Conservation (phyloP, 2,113 vertebrate genomes). For the Gopherus flavomarginatus region DNA sequence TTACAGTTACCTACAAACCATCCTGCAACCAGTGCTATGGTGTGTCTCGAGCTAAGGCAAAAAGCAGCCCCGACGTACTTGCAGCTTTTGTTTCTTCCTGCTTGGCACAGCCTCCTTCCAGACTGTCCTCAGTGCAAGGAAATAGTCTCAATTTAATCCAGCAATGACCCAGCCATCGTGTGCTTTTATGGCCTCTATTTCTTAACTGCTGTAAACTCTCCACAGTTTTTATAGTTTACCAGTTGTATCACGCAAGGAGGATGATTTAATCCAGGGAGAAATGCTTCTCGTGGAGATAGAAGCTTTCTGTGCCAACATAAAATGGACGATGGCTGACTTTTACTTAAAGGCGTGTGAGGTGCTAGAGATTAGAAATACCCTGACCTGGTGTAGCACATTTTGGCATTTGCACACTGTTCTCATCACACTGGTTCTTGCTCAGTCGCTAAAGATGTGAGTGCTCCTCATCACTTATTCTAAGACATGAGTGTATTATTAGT, state of each 20-base stretch:
- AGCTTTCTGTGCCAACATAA: slow-evolving; percentile 30
- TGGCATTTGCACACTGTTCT: neutral
- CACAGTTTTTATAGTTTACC: slow-evolving; percentile 39
- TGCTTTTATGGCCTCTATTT: slow-evolving; percentile 52
- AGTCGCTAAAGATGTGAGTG: neutral
- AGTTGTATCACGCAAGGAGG: slow-evolving; percentile 29
- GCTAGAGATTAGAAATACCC: neutral
- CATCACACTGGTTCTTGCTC: slow-evolving; percentile 32
- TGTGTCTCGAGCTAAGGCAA: fast-evolving
- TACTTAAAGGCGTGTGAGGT: slow-evolving; percentile 14
- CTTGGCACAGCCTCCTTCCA: neutral
- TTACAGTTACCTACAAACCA: fast-evolving
- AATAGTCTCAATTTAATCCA: neutral
- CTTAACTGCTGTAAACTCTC: slow-evolving; percentile 30
- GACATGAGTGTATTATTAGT: slow-evolving; percentile 24
- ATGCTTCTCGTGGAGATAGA: slow-evolving; percentile 32
- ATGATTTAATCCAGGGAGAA: neutral
- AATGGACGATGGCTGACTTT: slow-evolving; percentile 26
- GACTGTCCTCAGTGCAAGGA: neutral
- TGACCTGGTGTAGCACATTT: neutral
- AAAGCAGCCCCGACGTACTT: neutral
- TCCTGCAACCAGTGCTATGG: fast-evolving
- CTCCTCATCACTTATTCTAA: slow-evolving; percentile 41
- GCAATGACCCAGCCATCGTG: neutral
- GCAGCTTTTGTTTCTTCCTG: neutral